A percentile compares a stretch with the other conserved stretches of the same genome.
Evolutionary conservation across 2,888 invertebrate species (phyloP).

Genomic region (Drosophila tripunctata): DNA sequence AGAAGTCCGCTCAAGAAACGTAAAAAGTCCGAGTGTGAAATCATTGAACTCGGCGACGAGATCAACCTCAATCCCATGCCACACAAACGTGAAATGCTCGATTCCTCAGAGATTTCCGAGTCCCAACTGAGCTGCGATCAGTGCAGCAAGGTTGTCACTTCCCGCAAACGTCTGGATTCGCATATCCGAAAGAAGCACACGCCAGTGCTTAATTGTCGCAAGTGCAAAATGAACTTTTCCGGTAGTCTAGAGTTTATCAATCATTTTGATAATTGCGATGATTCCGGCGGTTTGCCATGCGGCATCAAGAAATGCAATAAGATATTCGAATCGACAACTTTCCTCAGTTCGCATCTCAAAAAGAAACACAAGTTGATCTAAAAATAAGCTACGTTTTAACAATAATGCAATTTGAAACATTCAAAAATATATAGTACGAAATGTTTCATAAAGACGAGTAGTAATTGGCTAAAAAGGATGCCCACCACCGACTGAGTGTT

Average conservation of each 20-base stretch:
- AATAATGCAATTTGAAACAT: not conserved
- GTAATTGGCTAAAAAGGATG: not conserved
- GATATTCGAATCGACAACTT: slow-evolving; percentile 27
- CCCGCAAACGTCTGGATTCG: slow-evolving; percentile 51
- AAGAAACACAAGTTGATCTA: slow-evolving; percentile 44
- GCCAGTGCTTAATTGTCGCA: slow-evolving; percentile 27
- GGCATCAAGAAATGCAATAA: slow-evolving; percentile 46
- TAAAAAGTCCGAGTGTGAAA: not conserved
- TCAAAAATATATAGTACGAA: no score
- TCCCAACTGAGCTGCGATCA: slow-evolving; percentile 42
- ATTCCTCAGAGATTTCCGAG: slow-evolving; percentile 11
- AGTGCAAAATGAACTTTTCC: slow-evolving; percentile 7
- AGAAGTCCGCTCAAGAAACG: slow-evolving; percentile 1
- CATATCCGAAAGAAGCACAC: slow-evolving; percentile 55
- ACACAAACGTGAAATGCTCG: slow-evolving; percentile 50
- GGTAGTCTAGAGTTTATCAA: slow-evolving; percentile 27
- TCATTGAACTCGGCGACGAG: slow-evolving; percentile 34
- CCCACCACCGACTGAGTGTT: slow-evolving; percentile 6
- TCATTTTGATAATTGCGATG: slow-evolving; percentile 46
- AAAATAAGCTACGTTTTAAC: not conserved
- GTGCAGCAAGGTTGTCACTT: slow-evolving; percentile 38
- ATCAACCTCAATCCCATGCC: slow-evolving; percentile 53
- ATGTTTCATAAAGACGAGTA: not conserved
- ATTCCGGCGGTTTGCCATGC: slow-evolving; percentile 25
- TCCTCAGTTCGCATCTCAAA: slow-evolving; percentile 38